These are phyloP conservation scores for Drosophila nasuta DNA, from an alignment of 1,140 invertebrate species.

Conservation along the genomic window DNA sequence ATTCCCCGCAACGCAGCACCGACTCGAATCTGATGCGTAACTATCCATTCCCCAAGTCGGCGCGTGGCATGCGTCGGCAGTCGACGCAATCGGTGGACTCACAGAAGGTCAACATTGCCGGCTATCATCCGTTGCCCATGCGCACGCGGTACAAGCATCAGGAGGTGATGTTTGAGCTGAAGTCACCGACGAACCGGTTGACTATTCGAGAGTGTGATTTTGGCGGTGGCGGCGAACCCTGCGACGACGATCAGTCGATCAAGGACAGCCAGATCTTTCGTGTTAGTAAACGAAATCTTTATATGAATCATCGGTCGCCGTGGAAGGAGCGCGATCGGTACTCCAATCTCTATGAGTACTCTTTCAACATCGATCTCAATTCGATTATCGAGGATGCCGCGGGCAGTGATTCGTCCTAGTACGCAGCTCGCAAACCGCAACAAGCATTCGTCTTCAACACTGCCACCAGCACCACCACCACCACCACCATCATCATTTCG, in stretches of 20 bases:
- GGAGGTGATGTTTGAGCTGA: constrained; percentile 82
- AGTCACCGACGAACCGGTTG: constrained; percentile 82
- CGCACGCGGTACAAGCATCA: constrained; percentile 76
- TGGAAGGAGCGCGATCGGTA: constrained; percentile 84
- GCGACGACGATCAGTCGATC: constrained; percentile 84
- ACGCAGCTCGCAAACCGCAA: constrained; percentile 65
- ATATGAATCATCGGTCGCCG: constrained; percentile 84
- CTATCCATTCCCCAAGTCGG: constrained; percentile 79
- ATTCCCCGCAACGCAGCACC: constrained; percentile 79
- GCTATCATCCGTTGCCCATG: constrained; percentile 80
- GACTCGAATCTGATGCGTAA: constrained; percentile 68
- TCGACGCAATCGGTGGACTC: constrained; percentile 82
- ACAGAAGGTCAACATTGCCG: constrained; percentile 77
- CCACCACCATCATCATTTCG: not conserved
- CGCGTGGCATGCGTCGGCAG: constrained; percentile 76
- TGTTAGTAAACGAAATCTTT: constrained; percentile 85
- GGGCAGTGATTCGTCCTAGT: constrained; percentile 84
- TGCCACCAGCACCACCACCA: constrained; percentile 23
- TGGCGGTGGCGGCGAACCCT: constrained; percentile 84
- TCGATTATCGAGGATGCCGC: constrained; percentile 85
- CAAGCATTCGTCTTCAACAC: constrained; percentile 18
- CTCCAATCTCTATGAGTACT: constrained; percentile 84
- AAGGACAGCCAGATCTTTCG: constrained; percentile 85
- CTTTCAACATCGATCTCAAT: constrained; percentile 84
- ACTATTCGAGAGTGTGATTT: constrained; percentile 84